Conservation (phyloP, 2,888 invertebrate genomes). For the Agapostemon virescens region DNA sequence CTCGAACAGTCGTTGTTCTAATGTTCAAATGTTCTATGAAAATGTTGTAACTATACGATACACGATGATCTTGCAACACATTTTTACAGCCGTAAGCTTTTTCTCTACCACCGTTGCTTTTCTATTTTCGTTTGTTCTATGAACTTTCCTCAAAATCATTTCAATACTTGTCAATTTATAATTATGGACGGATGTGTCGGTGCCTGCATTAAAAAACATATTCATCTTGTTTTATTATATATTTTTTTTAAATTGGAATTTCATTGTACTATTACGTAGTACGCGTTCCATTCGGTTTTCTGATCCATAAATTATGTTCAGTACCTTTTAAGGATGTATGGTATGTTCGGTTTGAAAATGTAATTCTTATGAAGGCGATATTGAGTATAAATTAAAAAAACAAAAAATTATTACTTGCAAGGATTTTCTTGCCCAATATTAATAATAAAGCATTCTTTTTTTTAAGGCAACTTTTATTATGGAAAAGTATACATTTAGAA, state of each 20-base stretch:
- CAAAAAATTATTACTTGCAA: not conserved
- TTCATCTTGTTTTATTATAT: not conserved
- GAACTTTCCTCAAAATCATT: constrained; percentile 24
- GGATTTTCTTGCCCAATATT: not conserved
- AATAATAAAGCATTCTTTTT: not conserved
- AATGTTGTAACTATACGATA: constrained; percentile 13
- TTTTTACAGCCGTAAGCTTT: constrained; percentile 33
- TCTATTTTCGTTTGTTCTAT: constrained; percentile 18
- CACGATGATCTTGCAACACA: constrained; percentile 4
- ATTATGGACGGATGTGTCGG: constrained; percentile 72
- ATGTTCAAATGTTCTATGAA: not conserved
- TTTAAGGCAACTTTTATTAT: not conserved
- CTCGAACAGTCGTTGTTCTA: not conserved
- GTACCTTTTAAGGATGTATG: not conserved
- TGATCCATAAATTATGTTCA: not conserved
- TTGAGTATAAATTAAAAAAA: not conserved
- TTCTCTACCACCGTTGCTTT: constrained; percentile 37
- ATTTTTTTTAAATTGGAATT: constrained; percentile 17
- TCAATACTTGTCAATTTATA: constrained; percentile 55
- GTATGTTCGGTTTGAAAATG: not conserved
- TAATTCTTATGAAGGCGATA: not conserved
- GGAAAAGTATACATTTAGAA: not conserved
- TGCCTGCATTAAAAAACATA: constrained; percentile 75
- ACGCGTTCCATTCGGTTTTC: not conserved
- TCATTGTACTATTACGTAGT: constrained; percentile 8